These are phyloP conservation scores for Pangasius sanitwongsei DNA, from an alignment of 2,797 vertebrate genomes.

Conservation along the genomic window DNA sequence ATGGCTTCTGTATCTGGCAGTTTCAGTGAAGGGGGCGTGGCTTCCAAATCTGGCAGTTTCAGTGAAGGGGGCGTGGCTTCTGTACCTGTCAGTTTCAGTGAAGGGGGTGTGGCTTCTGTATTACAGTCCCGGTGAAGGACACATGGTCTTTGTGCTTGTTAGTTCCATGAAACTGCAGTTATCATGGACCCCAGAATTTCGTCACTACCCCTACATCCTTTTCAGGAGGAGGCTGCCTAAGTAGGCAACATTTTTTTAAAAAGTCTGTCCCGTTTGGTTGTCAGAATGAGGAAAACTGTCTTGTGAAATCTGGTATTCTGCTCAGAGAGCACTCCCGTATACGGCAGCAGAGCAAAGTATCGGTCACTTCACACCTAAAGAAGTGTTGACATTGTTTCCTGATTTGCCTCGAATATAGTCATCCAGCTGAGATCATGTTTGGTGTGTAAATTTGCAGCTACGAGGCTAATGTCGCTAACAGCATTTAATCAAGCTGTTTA, in stretches of 20 bases:
- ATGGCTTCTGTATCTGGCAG: background rate
- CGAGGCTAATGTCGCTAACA: background rate
- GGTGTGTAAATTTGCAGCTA: background rate
- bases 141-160: background rate
- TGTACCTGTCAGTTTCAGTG: background rate
- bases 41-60: background rate
- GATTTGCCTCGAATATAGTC: no score
- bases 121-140: background rate
- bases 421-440: background rate
- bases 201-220: background rate
- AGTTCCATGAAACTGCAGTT: background rate
- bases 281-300: background rate
- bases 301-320: background rate
- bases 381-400: background rate
- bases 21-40: background rate
- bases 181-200: background rate
- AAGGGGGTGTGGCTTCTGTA: background rate
- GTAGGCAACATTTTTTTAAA: background rate
- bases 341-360: no score
- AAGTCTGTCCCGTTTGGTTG: background rate
- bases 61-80: background rate
- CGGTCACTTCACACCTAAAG: background rate
- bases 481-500: no score
- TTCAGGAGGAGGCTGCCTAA: background rate
- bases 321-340: background rate